Evolutionary conservation across 2,888 invertebrate species (phyloP).

Genomic region (Ceraclea dissimilis): DNA sequence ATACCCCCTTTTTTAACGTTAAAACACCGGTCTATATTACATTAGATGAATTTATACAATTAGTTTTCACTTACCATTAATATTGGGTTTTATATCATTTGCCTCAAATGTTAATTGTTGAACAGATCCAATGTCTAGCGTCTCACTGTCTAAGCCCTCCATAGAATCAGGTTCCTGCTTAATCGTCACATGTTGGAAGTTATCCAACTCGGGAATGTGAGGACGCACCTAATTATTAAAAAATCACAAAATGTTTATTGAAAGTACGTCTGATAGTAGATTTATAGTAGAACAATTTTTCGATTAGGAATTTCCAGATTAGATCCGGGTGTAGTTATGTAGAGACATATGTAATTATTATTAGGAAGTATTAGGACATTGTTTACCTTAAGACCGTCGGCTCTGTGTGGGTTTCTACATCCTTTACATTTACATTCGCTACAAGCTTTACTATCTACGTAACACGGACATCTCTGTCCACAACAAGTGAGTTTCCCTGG

Average conservation of each 20-base stretch:
- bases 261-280: no score
- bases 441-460: conserved; percentile 84
- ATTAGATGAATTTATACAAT: no score
- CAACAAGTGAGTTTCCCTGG: conserved; percentile 90
- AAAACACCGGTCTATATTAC: no score
- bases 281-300: no score
- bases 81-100: conserved; percentile 39
- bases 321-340: no score
- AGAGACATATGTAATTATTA: no score
- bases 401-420: conserved; percentile 83
- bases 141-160: conserved; percentile 42
- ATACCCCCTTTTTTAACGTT: no score
- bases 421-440: conserved; percentile 87
- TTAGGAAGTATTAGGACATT: no score
- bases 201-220: conserved; percentile 59
- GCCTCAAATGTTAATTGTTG: conserved; percentile 40
- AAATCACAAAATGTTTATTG: no score
- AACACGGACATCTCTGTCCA: conserved; percentile 90
- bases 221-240: conserved; percentile 55
- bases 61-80: conserved; percentile 42
- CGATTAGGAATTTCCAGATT: no score
- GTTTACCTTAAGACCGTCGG: conserved; percentile 78
- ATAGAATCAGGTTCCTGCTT: conserved; percentile 43
- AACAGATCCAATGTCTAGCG: conserved; percentile 43
- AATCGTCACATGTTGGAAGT: conserved; percentile 44